Percentiles rank a stretch among this genome's conserved stretches.
Conservation (phyloP, 2,113 vertebrate genomes). For the Grallaria varia region DNA sequence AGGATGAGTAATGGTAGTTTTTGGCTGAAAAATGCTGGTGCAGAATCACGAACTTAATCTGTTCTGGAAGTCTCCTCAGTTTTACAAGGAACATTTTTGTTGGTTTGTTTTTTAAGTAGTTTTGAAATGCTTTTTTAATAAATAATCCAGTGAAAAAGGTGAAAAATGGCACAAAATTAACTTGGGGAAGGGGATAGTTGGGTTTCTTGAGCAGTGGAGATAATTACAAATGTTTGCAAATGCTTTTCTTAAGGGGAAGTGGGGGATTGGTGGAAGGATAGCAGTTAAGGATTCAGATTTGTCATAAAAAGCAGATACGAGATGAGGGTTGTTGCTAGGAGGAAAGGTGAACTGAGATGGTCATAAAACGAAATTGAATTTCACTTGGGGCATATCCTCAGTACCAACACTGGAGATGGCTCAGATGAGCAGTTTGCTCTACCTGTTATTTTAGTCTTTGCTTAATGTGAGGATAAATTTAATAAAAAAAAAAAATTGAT, state of each 20-base stretch:
- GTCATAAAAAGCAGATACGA: not conserved
- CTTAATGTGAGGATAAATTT: not conserved
- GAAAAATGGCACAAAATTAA: not conserved
- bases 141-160: not conserved
- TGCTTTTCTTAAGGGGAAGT: not conserved
- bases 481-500: not conserved
- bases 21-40: not conserved
- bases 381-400: not conserved
- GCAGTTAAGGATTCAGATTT: not conserved
- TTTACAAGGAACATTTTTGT: not conserved
- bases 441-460: not conserved
- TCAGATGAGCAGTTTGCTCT: not conserved
- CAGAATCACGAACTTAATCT: rapidly evolving
- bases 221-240: not conserved
- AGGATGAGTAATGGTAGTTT: not conserved
- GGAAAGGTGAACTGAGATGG: not conserved
- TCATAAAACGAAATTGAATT: not conserved
- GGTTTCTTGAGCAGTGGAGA: not conserved
- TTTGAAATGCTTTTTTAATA: not conserved
- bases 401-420: not conserved
- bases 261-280: not conserved
- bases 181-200: not conserved
- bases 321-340: not conserved
- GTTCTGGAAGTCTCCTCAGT: not conserved
- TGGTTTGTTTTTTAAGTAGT: not conserved